A percentile compares a stretch with the other conserved stretches of the same genome.
phyloP scores from a whole-genome alignment of 2,113 vertebrate species.

The Neotragus pygmaeus region DNA sequence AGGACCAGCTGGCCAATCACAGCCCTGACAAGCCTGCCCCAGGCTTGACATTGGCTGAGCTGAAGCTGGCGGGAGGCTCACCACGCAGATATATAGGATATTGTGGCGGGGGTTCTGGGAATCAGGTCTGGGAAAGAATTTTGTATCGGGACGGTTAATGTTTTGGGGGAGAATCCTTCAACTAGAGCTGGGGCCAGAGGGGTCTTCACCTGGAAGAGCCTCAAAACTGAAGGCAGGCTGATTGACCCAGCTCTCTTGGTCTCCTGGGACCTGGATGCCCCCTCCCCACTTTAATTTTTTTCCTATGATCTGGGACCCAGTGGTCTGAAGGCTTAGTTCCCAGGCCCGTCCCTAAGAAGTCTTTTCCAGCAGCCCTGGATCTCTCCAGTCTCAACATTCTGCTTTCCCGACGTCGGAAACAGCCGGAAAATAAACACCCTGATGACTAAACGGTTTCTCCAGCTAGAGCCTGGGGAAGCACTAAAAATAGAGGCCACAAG shows the following conservation, averaged over 20 bases:
- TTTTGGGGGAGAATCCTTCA: slow-evolving; percentile 14
- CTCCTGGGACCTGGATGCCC: slow-evolving; percentile 1
- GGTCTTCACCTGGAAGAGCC: background rate
- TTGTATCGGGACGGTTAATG: background rate
- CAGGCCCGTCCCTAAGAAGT: slow-evolving; percentile 59
- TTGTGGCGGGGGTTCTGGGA: slow-evolving; percentile 35
- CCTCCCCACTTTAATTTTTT: background rate
- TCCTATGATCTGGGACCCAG: background rate
- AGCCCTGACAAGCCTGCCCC: background rate
- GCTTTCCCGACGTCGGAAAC: slow-evolving; percentile 76
- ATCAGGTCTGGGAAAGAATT: background rate
- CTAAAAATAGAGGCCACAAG: slow-evolving; percentile 77
- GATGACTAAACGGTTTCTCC: slow-evolving; percentile 77
- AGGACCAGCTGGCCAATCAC: slow-evolving; percentile 60
- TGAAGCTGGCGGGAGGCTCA: slow-evolving; percentile 61
- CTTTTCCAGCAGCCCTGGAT: slow-evolving; percentile 65
- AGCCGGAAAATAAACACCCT: slow-evolving; percentile 78
- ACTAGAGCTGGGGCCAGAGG: background rate
- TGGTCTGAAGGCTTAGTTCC: slow-evolving; percentile 52
- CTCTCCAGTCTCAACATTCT: slow-evolving; percentile 78
- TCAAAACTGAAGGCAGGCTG: slow-evolving; percentile 8
- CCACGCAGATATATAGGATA: background rate
- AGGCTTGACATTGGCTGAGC: slow-evolving; percentile 55
- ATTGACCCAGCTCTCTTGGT: background rate
- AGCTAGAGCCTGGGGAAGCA: slow-evolving; percentile 71